Base-by-base conservation (phyloP, 2,888 invertebrate species). In the Ischnus inquisitorius region DNA sequence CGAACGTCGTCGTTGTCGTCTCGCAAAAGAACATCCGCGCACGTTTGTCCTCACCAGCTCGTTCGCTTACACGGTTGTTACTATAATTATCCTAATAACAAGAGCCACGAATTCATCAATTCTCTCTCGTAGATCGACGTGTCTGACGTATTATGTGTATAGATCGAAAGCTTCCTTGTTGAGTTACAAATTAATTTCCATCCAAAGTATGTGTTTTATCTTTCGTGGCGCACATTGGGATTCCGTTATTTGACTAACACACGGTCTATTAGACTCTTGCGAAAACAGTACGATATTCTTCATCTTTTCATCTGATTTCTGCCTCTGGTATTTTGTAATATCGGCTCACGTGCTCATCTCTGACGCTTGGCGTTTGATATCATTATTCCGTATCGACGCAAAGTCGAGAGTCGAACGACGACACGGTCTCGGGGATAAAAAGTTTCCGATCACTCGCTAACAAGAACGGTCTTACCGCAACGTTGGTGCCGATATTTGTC, bases 391-490 rank as follows among this genome's bases (percentile, higher is more conserved):
- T 22, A 41, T 12, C 10, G 10, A 71, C 41, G 25, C n/a, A 22
- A 22, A n/a, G 57, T 25, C 2, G 25, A n/a, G 22, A 25, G 25
- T 28, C 25, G 57, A 28, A 57, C 57, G 5, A 14, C 28, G 22
- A 41, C 25, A 43, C 5, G 0, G 14, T 3, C 43, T 25, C 12
- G 54, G 69, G 64, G 41, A 72, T 68, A 85, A 88, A 84, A 41
- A 19, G 68, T 85, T 87, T 82, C 84, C 88, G 89, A 90, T 88
- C 89, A 88, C 77, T 78, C 79, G 88, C 88, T 90, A 90, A 91
- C 84, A 86, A 87, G 88, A 80, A 82, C 74, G 81, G 80, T 79
- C 65, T 82, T 81, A 6, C 65, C 41, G 79, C 71, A 64, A 43
- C 77, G 83, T 22, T 86, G 82, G 85, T 91, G 84, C 57, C 25